Base-by-base conservation (phyloP, 2,888 invertebrate genomes). In the Sinhomidia bicolor region DNA sequence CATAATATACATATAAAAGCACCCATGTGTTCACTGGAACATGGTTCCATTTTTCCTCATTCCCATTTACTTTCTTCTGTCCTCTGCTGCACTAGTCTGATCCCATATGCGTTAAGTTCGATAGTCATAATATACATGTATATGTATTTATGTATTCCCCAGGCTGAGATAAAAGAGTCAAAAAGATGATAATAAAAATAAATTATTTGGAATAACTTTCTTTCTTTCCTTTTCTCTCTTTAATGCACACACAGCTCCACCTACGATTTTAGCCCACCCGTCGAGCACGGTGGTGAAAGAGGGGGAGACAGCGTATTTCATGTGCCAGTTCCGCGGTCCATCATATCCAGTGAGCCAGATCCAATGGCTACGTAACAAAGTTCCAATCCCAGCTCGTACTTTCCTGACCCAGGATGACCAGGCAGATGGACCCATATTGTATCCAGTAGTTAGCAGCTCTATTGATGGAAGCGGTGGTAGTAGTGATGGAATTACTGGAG, bases 331-430 rank as follows among this genome's bases (percentile, higher is more conserved):
- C 89, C 92, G 91, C 32, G 94, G 94, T 10, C 93, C 94, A 29
- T 94, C 94, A n/a, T 95, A 88, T 85, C 95, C 95, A 1, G 94
- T 95, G 88, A 96, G 96, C 4, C 94, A 94, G 29, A 94, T 96
- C 3, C 95, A 95, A 78, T 97, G 97, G 97, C 94, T 95, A 78
- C 96, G 95, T 92, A 96, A 96, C 93, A 95, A 95, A 10, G 95
- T 95, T 92, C 93, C 94, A 0, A 93, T 94, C 51, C 92, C 41
- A 26, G 82, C 87, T 29, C 74, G 82, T 32, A 87, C 82, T 20
- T 87, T 87, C 78, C 44, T 87, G 76, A 82, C 91, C 81, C 71
- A 85, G 51, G 60, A 85, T 91, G 90, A 84, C 83, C 83, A 84
- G 47, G 88, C 88, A 68, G 88, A 84, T 79, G 88, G 83, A 80